Percentiles rank a stretch among this genome's conserved stretches.
These are phyloP conservation scores for Palythoa grandis DNA, from an alignment of 92 coral and sea anemone species.

Conservation along the genomic window DNA sequence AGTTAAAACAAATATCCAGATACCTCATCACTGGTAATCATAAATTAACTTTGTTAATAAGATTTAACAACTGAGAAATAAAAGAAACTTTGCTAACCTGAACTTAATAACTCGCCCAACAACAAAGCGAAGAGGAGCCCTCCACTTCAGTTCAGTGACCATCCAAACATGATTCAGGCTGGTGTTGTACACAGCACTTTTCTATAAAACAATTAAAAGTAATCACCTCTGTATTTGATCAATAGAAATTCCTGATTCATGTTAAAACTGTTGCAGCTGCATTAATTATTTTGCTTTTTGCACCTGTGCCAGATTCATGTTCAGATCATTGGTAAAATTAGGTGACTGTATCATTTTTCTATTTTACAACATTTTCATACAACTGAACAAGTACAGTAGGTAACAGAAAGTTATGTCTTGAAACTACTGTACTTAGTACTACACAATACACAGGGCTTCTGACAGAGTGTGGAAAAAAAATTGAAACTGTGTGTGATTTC, in stretches of 20 bases:
- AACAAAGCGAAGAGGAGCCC: constrained; percentile 15
- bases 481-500: too few species aligned
- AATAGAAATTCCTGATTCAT: background rate
- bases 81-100: constrained; percentile 10
- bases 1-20: too few species aligned
- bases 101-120: constrained; percentile 15
- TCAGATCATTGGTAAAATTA: too few species aligned
- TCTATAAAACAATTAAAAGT: background rate
- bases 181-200: background rate
- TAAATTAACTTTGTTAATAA: background rate
- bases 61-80: background rate
- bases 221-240: background rate
- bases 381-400: too few species aligned
- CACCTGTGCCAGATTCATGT: too few species aligned
- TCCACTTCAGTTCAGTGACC: background rate
- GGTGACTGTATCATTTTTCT: too few species aligned
- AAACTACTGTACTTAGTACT: too few species aligned
- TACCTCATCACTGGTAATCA: background rate
- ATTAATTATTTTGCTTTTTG: too few species aligned
- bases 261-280: background rate
- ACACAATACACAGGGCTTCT: too few species aligned
- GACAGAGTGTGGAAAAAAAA: too few species aligned
- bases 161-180: background rate
- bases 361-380: too few species aligned
- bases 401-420: too few species aligned